Evolutionary conservation across 2,113 vertebrate genomes (phyloP).

Genomic region (Calidris pygmaea): DNA sequence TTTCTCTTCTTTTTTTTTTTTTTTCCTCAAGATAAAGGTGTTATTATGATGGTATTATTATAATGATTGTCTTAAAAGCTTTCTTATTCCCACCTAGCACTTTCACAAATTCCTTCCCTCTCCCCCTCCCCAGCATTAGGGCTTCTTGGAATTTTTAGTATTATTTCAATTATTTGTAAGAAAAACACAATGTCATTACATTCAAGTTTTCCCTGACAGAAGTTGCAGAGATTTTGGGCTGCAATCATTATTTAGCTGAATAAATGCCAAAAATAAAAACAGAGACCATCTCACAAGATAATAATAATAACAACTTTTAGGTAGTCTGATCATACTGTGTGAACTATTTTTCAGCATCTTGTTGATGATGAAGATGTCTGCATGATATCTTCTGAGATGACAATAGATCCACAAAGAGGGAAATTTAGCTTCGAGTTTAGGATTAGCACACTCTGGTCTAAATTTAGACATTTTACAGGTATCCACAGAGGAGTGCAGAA

Average conservation of each 20-base stretch:
- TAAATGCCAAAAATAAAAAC: neutral
- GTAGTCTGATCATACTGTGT: neutral
- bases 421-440: neutral
- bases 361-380: neutral
- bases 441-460: neutral
- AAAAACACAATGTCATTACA: slow-evolving; percentile 1
- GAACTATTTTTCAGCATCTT: neutral
- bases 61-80: slow-evolving; percentile 54
- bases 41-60: slow-evolving; percentile 47
- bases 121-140: neutral
- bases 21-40: slow-evolving; percentile 26
- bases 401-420: neutral
- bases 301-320: neutral
- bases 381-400: neutral
- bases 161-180: slow-evolving; percentile 59
- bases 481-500: neutral
- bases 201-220: slow-evolving; percentile 18
- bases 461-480: neutral
- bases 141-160: slow-evolving; percentile 6
- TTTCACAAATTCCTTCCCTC: slow-evolving; percentile 26
- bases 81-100: slow-evolving; percentile 57
- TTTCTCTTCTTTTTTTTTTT: neutral
- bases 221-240: slow-evolving; percentile 5
- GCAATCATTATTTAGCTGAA: neutral
- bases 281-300: neutral